A percentile compares a stretch with the other conserved stretches of the same genome.
Conservation (phyloP, 2,797 vertebrate genomes). For the Lerista edwardsae region DNA sequence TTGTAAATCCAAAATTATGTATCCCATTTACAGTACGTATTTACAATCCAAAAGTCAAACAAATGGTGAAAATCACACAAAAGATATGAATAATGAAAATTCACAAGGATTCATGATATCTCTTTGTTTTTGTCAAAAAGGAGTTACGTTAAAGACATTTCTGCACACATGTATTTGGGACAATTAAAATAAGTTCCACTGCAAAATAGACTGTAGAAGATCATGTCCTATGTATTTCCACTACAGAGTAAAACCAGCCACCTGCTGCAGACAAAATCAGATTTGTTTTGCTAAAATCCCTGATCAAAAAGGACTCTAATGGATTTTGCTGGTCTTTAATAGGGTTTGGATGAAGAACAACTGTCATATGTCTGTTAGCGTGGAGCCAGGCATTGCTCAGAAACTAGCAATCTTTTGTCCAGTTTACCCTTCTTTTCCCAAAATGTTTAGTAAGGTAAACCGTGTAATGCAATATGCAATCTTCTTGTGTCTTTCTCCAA, state of each 20-base stretch:
- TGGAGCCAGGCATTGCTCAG: not conserved
- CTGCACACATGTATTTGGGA: not conserved
- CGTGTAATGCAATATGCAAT: not conserved
- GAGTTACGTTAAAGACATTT: slow-evolving; percentile 8
- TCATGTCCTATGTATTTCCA: not conserved
- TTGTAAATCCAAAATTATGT: slow-evolving; percentile 46
- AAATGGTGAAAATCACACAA: slow-evolving; percentile 54
- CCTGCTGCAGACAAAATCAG: not conserved
- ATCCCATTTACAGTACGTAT: slow-evolving; percentile 61
- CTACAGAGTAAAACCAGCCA: not conserved
- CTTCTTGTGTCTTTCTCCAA: not conserved
- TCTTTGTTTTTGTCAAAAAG: slow-evolving; percentile 24
- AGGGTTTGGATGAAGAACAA: not conserved
- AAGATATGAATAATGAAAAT: slow-evolving; percentile 7
- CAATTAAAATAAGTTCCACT: slow-evolving; percentile 8
- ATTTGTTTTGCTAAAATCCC: not conserved
- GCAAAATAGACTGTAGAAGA: not conserved
- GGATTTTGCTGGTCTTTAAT: not conserved
- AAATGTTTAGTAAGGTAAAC: not conserved
- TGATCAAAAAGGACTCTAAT: not conserved
- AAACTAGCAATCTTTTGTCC: not conserved
- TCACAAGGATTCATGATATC: slow-evolving; percentile 36
- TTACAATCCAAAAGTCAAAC: slow-evolving; percentile 52
- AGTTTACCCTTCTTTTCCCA: not conserved
- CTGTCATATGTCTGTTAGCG: not conserved